These are phyloP conservation scores for Minunthozetes semirufus DNA, from an alignment of 2,888 invertebrate species.

Conservation along the genomic window DNA sequence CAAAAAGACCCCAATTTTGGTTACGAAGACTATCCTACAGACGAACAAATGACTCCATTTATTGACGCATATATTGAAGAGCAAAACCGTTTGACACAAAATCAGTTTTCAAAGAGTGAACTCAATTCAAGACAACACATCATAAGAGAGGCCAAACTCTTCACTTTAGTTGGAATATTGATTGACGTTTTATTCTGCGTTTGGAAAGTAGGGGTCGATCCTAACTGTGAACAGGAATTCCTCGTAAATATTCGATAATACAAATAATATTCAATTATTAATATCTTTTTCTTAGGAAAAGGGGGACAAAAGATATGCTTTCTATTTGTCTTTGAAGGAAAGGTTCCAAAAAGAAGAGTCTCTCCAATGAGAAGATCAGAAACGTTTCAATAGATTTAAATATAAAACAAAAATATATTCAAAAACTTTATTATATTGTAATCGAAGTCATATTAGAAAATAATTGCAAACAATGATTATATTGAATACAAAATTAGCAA, in stretches of 20 bases:
- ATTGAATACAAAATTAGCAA: too few species aligned
- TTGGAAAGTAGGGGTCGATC: neutral
- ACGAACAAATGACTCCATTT: conserved; percentile 29
- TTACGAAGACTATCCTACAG: conserved; percentile 20
- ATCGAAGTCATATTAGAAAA: too few species aligned
- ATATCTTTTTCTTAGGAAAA: neutral
- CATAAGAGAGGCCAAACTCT: conserved; percentile 26
- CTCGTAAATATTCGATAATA: neutral
- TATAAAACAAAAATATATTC: too few species aligned
- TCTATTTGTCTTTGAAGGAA: neutral
- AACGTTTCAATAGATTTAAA: too few species aligned
- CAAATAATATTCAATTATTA: neutral
- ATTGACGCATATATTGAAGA: conserved; percentile 19
- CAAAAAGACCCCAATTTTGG: conserved; percentile 29
- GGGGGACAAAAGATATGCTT: neutral
- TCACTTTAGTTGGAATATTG: neutral
- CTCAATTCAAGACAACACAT: conserved; percentile 1
- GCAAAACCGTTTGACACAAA: neutral
- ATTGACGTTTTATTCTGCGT: conserved; percentile 28
- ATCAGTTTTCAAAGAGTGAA: neutral
- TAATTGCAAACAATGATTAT: too few species aligned
- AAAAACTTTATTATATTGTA: too few species aligned
- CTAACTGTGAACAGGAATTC: neutral
- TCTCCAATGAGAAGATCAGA: too few species aligned
- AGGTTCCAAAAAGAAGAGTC: neutral